These are phyloP conservation scores for Prolemur simus DNA, from an alignment of 2,113 vertebrate species.

Conservation along the genomic window DNA sequence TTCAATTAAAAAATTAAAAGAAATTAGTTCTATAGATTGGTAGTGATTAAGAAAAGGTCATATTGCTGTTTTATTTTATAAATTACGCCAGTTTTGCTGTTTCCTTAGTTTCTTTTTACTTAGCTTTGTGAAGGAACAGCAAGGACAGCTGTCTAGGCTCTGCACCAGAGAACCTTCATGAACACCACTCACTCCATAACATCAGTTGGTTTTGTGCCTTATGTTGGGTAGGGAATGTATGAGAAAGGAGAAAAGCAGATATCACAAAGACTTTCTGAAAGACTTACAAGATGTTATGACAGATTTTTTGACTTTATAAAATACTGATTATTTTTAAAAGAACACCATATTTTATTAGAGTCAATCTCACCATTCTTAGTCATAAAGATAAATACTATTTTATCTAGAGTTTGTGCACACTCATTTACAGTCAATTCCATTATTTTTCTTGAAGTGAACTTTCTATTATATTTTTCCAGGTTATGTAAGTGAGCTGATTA, in stretches of 20 bases:
- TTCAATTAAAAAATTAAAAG: background rate
- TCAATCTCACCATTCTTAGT: background rate
- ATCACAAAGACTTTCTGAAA: background rate
- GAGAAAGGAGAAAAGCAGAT: conserved; percentile 7
- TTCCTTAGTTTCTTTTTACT: background rate
- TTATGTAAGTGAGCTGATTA: conserved; percentile 78
- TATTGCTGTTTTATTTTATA: background rate
- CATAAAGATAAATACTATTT: conserved; percentile 12
- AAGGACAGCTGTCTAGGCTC: background rate
- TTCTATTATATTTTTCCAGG: conserved; percentile 46
- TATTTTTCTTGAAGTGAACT: background rate
- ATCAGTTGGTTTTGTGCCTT: background rate
- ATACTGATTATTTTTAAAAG: conserved; percentile 7
- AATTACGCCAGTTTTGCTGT: background rate
- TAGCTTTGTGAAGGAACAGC: background rate
- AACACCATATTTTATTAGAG: background rate
- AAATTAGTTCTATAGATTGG: background rate
- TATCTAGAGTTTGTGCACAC: background rate
- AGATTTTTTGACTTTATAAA: background rate
- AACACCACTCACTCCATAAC: background rate
- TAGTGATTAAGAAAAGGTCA: background rate
- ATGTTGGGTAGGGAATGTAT: background rate
- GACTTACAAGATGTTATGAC: background rate
- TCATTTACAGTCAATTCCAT: background rate
- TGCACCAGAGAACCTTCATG: background rate